Conservation (phyloP, 2,113 vertebrate genomes). For the Cyphomyrus discorhynchus region DNA sequence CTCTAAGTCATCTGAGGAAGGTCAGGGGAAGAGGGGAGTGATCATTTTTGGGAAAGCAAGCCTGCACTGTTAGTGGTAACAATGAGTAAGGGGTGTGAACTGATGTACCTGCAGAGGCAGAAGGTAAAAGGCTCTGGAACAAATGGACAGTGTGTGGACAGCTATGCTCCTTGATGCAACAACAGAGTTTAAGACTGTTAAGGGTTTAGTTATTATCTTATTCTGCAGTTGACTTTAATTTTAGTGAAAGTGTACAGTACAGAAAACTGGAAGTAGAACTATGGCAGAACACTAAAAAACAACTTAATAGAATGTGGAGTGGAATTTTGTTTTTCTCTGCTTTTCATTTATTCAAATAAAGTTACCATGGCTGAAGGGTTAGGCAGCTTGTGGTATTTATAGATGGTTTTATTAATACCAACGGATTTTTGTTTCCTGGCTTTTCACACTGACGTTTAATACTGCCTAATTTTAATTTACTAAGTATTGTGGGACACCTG, state of each 20-base stretch:
- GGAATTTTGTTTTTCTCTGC: background rate
- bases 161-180: background rate
- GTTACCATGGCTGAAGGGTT: background rate
- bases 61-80: background rate
- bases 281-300: background rate
- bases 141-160: background rate
- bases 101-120: background rate
- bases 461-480: background rate
- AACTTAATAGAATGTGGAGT: background rate
- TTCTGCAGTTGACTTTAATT: background rate
- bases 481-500: background rate
- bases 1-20: background rate
- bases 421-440: background rate
- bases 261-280: background rate
- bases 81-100: background rate
- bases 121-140: background rate
- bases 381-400: background rate
- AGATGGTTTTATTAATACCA: background rate
- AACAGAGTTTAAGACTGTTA: background rate
- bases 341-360: background rate
- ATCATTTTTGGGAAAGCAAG: background rate
- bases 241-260: background rate
- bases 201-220: background rate
- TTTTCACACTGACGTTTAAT: background rate
- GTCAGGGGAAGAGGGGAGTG: background rate